Base-by-base conservation (phyloP, 2,113 vertebrate genomes). In the Cynocephalus volans region DNA sequence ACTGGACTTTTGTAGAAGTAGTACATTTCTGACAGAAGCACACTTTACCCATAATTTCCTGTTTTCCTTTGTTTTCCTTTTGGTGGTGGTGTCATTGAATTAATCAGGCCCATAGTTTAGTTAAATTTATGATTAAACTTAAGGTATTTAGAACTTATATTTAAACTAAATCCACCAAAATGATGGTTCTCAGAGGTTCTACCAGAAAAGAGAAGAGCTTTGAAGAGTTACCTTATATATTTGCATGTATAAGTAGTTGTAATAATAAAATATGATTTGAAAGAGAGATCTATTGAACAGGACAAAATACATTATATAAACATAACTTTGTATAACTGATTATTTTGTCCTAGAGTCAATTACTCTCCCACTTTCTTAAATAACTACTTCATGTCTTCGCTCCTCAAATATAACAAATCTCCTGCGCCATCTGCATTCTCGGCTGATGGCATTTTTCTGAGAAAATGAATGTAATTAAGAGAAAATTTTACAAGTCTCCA, bases 201-300 rank as follows among this genome's bases (percentile, higher is more conserved):
- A 41, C 28, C 50, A 65, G 58, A 50, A 65, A 84, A 79, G 9
- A 24, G 3, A 21, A 75, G n/a, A 70, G 12, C 28, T 77, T 19
- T 54, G 58, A 79, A 72, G 26, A 73, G 4, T 41, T 28, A 56
- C 8, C 62, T 58, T 36, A 79, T 36, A 28, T 21, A 45, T 84
- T 84, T 88, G 13, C 11, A 65, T 64, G 36, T 82, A 18, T 62
- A 92, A n/a, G 5, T 14, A 65, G 3, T 80, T 75, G 65, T 24
- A 3, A 1, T 70, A 87, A 92, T 88, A n/a, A 91, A 92, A 82
- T 41, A 89, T 23, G 11, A 95, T 77, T 84, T 92, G 24, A 72
- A 88, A 90, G 11, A 75, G 0, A 69, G n/a, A 36, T 64, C 45
- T 73, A 36, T 50, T 9, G 12, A 48, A 65, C 56, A 28, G 26